A percentile compares a stretch with the other conserved stretches of the same genome.
phyloP scores from a whole-genome alignment of 2,888 invertebrate genomes.

The Athalia circularis region DNA sequence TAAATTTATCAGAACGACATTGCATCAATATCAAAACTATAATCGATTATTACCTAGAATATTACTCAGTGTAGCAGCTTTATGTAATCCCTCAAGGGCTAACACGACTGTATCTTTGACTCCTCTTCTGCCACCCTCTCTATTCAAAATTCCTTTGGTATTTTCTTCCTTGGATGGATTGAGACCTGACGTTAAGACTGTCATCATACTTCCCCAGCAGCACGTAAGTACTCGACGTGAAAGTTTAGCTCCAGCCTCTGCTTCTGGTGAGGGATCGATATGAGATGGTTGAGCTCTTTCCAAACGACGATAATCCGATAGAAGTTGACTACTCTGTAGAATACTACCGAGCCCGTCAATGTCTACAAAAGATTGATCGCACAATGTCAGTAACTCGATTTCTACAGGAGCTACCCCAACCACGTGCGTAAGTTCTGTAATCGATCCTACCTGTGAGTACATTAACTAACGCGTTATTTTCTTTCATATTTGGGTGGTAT shows the following conservation, averaged over 20 bases:
- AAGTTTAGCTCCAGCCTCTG: conserved; percentile 87
- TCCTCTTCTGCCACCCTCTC: conserved; percentile 73
- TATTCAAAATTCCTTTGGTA: conserved; percentile 67
- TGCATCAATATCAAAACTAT: neutral
- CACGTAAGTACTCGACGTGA: conserved; percentile 88
- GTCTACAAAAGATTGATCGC: conserved; percentile 76
- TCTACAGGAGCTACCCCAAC: too few species aligned
- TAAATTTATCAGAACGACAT: neutral
- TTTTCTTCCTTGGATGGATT: conserved; percentile 71
- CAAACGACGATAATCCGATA: conserved; percentile 91
- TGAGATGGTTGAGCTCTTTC: conserved; percentile 85
- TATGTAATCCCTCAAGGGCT: conserved; percentile 92
- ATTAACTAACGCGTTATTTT: conserved; percentile 82
- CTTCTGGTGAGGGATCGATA: conserved; percentile 82
- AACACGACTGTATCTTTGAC: conserved; percentile 89
- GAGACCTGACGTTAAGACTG: conserved; percentile 85
- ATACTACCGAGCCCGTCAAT: conserved; percentile 89
- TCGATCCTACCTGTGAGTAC: conserved; percentile 81
- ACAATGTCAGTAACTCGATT: neutral
- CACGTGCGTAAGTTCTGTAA: conserved; percentile 16
- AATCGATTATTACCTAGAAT: conserved; percentile 79
- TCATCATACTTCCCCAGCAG: conserved; percentile 94
- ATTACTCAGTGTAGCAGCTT: conserved; percentile 93
- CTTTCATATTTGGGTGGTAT: conserved; percentile 76
- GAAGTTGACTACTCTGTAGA: conserved; percentile 81